Evolutionary conservation across 1,140 invertebrate genomes (phyloP).

Genomic region (Tetragnatha versicolor): DNA sequence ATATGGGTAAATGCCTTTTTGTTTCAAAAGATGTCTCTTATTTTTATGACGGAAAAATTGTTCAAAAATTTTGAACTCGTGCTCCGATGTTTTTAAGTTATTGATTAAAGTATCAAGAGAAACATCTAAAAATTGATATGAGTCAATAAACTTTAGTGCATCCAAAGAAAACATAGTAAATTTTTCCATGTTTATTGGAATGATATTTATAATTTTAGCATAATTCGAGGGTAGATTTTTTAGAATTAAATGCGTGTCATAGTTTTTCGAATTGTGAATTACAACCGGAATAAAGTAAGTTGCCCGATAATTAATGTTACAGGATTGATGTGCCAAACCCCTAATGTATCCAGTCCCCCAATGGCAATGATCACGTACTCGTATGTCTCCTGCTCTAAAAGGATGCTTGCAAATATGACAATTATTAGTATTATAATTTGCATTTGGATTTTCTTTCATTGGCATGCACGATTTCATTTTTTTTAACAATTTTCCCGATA

Average conservation of each 20-base stretch:
- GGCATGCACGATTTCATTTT: background rate
- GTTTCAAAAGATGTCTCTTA: background rate
- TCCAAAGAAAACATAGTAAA: background rate
- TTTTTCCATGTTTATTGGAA: background rate
- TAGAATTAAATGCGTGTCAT: background rate
- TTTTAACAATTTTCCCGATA: background rate
- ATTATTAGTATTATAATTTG: background rate
- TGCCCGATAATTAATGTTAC: conserved; percentile 13
- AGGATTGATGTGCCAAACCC: background rate
- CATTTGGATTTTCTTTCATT: background rate
- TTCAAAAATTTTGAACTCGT: background rate
- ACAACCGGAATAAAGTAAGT: background rate
- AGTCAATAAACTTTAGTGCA: conserved; percentile 17
- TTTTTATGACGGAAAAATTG: background rate
- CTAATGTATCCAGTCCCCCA: background rate
- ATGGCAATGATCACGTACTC: background rate
- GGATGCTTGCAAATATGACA: background rate
- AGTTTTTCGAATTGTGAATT: conserved; percentile 8
- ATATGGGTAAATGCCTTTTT: background rate
- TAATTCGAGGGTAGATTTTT: conserved; percentile 7
- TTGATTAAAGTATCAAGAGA: background rate
- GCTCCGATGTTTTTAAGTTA: background rate
- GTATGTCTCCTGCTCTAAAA: background rate
- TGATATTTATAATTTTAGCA: background rate
- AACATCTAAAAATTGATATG: conserved; percentile 11